phyloP scores from a whole-genome alignment of 2,888 invertebrate species.

The Coenonympha arcania region DNA sequence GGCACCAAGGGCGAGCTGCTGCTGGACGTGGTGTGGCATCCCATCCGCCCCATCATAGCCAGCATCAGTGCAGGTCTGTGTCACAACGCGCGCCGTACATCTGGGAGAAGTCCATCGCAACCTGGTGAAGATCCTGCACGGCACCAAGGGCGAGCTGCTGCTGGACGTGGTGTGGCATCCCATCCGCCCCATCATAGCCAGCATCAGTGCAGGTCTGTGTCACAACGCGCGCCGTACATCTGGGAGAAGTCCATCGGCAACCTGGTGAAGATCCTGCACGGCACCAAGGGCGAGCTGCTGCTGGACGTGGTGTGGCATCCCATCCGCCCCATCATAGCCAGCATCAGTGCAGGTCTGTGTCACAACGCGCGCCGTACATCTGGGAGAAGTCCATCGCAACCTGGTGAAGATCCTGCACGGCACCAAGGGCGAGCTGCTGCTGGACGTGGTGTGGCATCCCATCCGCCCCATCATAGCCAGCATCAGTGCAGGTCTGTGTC shows the following conservation, averaged over 20 bases:
- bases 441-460: conserved; percentile 99
- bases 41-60: conserved; percentile 96
- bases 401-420: conserved; percentile 99
- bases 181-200: conserved; percentile 96
- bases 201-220: conserved; percentile 88
- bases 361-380: conserved; percentile 95
- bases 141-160: conserved; percentile 97
- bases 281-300: conserved; percentile 99
- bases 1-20: conserved; percentile 98
- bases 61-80: conserved; percentile 91
- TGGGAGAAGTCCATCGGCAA: conserved; percentile 99
- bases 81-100: conserved; percentile 95
- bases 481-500: conserved; percentile 84
- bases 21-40: conserved; percentile 99
- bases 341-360: conserved; percentile 85
- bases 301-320: too few species aligned
- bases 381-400: conserved; percentile 98
- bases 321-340: conserved; percentile 92
- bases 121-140: conserved; percentile 98
- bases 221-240: conserved; percentile 93
- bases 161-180: conserved; percentile 99
- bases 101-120: conserved; percentile 98
- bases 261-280: conserved; percentile 98
- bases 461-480: conserved; percentile 97
- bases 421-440: conserved; percentile 96